A percentile compares a stretch with the other conserved stretches of the same genome.
Evolutionary conservation across 2,888 invertebrate genomes (phyloP).

Genomic region (Icerya purchasi): DNA sequence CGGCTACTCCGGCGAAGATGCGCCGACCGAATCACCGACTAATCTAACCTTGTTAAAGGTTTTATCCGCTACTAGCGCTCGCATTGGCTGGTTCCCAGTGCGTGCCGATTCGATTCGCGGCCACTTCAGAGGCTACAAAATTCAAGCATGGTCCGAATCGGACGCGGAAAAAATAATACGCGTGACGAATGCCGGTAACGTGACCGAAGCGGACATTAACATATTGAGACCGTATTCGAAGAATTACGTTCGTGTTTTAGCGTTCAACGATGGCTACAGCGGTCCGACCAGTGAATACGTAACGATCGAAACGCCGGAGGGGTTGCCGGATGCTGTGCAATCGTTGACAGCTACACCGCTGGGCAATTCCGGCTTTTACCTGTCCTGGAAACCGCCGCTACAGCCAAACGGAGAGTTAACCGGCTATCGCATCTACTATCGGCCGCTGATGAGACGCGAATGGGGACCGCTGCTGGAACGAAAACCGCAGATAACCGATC

Average conservation of each 20-base stretch:
- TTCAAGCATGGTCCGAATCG: conserved; percentile 87
- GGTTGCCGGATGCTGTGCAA: conserved; percentile 69
- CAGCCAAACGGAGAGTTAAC: conserved; percentile 78
- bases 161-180: too few species aligned
- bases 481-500: conserved; percentile 55
- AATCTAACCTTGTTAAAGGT: conserved; percentile 62
- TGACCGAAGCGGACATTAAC: conserved; percentile 47
- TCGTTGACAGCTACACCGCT: conserved; percentile 64
- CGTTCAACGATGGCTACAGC: conserved; percentile 74
- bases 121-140: conserved; percentile 86
- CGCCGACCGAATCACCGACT: conserved; percentile 54
- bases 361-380: conserved; percentile 67
- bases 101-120: conserved; percentile 59
- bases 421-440: conserved; percentile 82
- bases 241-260: conserved; percentile 72
- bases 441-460: conserved; percentile 41
- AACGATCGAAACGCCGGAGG: conserved; percentile 72
- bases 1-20: conserved; percentile 87
- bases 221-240: conserved; percentile 68
- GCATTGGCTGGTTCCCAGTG: conserved; percentile 76
- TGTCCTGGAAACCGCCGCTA: conserved; percentile 81
- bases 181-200: conserved; percentile 47
- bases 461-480: conserved; percentile 42
- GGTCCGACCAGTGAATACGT: conserved; percentile 74
- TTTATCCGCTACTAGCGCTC: conserved; percentile 57